phyloP scores from a whole-genome alignment of 2,888 invertebrate genomes.

The Colostygia pectinataria region DNA sequence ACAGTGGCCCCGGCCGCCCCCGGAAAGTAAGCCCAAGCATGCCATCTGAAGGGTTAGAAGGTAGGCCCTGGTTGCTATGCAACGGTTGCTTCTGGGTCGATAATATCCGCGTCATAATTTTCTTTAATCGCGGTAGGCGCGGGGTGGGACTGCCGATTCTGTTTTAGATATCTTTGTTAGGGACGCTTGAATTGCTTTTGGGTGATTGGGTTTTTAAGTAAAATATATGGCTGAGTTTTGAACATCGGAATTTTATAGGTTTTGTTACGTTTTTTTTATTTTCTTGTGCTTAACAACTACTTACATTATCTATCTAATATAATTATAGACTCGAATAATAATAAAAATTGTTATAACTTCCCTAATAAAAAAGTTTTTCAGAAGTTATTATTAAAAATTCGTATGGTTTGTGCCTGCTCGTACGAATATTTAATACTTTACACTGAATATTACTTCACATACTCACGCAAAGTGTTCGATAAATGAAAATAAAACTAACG shows the following conservation, averaged over 20 bases:
- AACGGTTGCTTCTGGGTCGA: constrained; percentile 70
- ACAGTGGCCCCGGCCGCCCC: constrained; percentile 46
- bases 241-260: not conserved
- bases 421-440: too few species aligned
- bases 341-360: too few species aligned
- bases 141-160: constrained; percentile 42
- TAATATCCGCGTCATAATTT: constrained; percentile 70
- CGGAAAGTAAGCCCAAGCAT: constrained; percentile 68
- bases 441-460: too few species aligned
- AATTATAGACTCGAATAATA: too few species aligned
- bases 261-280: not conserved
- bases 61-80: constrained; percentile 70
- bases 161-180: constrained; percentile 47
- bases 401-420: too few species aligned
- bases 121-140: constrained; percentile 66
- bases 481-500: too few species aligned
- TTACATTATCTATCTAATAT: too few species aligned
- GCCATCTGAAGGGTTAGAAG: constrained; percentile 75
- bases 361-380: too few species aligned
- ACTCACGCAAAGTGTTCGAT: too few species aligned
- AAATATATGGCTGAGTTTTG: constrained; percentile 6
- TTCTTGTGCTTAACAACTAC: too few species aligned
- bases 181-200: constrained; percentile 34
- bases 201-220: constrained; percentile 29
- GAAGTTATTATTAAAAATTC: too few species aligned